Conservation (phyloP, 2,888 invertebrate species). For the Drosophila neotestacea region DNA sequence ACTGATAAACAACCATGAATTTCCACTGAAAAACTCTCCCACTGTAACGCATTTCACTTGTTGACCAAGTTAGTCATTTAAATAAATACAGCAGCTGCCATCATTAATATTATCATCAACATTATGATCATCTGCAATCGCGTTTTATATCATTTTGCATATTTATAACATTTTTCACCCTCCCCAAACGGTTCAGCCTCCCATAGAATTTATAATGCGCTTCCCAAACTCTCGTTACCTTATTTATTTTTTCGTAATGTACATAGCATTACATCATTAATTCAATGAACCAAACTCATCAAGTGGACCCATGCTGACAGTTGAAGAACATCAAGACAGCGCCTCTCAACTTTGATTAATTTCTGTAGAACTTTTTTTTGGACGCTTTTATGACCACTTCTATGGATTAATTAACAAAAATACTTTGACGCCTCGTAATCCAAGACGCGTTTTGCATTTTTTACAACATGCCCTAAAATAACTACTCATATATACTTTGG, state of each 20-base stretch:
- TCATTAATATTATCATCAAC: conserved; percentile 6
- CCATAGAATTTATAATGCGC: conserved; percentile 53
- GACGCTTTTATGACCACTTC: conserved; percentile 47
- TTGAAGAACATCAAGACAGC: conserved; percentile 37
- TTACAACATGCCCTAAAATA: conserved; percentile 20
- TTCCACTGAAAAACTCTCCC: not conserved
- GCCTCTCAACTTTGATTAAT: conserved; percentile 44
- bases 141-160: conserved; percentile 46
- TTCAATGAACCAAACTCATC: conserved; percentile 68
- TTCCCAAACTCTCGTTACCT: not conserved
- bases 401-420: conserved; percentile 60
- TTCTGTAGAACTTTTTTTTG: conserved; percentile 28
- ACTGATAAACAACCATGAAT: conserved; percentile 32
- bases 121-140: conserved; percentile 15
- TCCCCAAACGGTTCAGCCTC: not conserved
- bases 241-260: conserved; percentile 14
- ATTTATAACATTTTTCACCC: conserved; percentile 44
- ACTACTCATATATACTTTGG: conserved; percentile 8
- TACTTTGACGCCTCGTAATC: conserved; percentile 58
- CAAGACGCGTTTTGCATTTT: conserved; percentile 52
- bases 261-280: conserved; percentile 76
- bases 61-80: conserved; percentile 50
- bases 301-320: conserved; percentile 64
- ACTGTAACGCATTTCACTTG: conserved; percentile 22
- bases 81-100: conserved; percentile 35